Evolutionary conservation across 2,797 vertebrate genomes (phyloP), one percentile per base, ranked within the genome.

Genomic region (Pempheris klunzingeri): DNA sequence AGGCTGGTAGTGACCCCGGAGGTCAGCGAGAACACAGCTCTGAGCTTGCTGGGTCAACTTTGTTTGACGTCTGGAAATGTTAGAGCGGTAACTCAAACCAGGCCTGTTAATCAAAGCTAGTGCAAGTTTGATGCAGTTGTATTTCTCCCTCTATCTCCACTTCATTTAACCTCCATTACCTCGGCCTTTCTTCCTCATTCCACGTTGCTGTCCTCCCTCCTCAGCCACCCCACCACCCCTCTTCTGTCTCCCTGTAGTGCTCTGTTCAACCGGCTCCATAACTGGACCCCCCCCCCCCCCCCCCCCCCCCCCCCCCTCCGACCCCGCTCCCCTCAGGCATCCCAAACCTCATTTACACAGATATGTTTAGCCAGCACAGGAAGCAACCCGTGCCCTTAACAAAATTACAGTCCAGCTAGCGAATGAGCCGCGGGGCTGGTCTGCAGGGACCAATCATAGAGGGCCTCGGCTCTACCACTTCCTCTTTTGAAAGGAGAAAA

Each of bases 311-410:
- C 24, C 20, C 14, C 57, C 60, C 64, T 50, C 54, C 66, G 39
- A 62, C 63, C 72, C 82, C 17, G 28, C 69, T 86, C 75, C 92
- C 94, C 92, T 85, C 80, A 91, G 92, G 93, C 89, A 87, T 90
- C 84, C 86, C 84, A 93, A 93, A 94, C 93, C 90, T 93, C 92
- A 93, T 94, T 94, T 94, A 92, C 90, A 92, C 92, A 93, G 91
- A 94, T 91, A 93, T 94, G 93, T 94, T 94, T 92, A 93, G 89
- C 94, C 92, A 93, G 92, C 91, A 93, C 93, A 94, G 94, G 93
- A 94, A 94, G 90, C 92, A 92, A 92, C 92, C 92, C 92, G 7
- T 88, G 89, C 92, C 91, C 87, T 92, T 94, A 94, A 95, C 90
- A 89, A 90, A 92, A 94, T 94, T 93, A 92, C 77, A 22, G 81